Conservation (phyloP, 2,797 vertebrate genomes). For the Rhynchotus rufescens region DNA sequence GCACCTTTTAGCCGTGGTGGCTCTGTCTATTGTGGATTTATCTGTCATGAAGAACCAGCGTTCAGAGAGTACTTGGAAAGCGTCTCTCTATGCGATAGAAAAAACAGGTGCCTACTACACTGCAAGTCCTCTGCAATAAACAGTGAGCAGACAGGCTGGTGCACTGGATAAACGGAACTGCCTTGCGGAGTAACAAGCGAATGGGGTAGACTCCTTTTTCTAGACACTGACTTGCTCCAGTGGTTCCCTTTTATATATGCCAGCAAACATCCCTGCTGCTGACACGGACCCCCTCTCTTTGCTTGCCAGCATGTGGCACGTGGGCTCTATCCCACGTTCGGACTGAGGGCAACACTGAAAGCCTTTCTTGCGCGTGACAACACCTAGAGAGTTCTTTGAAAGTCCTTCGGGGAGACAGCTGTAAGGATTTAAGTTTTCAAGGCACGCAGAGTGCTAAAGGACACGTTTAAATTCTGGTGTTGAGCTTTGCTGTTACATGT, state of each 20-base stretch:
- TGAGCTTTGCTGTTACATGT: background rate
- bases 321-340: background rate
- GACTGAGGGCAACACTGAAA: background rate
- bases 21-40: rapidly evolving
- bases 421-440: background rate
- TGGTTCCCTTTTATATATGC: background rate
- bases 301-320: background rate
- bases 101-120: background rate
- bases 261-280: background rate
- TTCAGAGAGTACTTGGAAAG: background rate
- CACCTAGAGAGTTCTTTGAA: background rate
- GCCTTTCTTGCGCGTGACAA: background rate
- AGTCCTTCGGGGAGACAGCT: background rate
- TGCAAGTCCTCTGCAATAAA: background rate
- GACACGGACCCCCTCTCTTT: background rate
- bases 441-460: background rate
- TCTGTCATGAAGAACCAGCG: background rate
- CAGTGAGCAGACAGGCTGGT: background rate
- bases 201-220: background rate
- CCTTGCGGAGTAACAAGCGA: background rate
- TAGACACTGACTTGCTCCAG: background rate
- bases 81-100: background rate
- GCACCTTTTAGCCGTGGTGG: background rate
- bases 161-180: background rate
- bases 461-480: constrained; percentile 8